phyloP scores from a whole-genome alignment of 2,888 invertebrate genomes.

The Cosmia trapezina region DNA sequence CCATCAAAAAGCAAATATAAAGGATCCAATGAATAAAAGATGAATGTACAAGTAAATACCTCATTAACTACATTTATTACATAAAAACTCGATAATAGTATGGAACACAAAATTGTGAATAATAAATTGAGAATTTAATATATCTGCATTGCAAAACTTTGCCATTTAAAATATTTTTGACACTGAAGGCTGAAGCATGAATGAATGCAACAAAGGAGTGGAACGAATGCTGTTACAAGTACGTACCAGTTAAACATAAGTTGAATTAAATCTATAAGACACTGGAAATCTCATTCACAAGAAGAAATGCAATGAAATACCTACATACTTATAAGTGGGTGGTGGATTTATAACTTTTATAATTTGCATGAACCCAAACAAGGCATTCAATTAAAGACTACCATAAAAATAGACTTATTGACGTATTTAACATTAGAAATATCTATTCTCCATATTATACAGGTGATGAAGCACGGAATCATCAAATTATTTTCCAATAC shows the following conservation, averaged over 20 bases:
- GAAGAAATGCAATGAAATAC: constrained; percentile 35
- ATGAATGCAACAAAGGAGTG: constrained; percentile 45
- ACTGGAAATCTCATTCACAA: constrained; percentile 20
- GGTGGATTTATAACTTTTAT: constrained; percentile 26
- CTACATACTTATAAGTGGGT: constrained; percentile 9
- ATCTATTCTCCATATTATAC: constrained; percentile 41
- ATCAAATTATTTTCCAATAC: constrained; percentile 36
- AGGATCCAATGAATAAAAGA: constrained; percentile 45
- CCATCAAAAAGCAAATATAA: constrained; percentile 56
- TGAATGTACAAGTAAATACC: constrained; percentile 25
- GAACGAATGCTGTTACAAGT: constrained; percentile 14
- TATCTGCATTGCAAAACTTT: constrained; percentile 38
- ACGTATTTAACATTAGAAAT: constrained; percentile 35
- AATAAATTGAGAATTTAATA: constrained; percentile 43
- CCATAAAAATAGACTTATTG: constrained; percentile 41
- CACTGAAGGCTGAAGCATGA: constrained; percentile 43
- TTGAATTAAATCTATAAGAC: constrained; percentile 14
- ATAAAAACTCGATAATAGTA: constrained; percentile 33
- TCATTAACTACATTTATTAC: constrained; percentile 26
- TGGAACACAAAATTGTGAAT: constrained; percentile 33
- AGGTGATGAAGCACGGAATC: constrained; percentile 24
- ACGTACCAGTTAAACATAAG: constrained; percentile 18
- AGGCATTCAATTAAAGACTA: constrained; percentile 42
- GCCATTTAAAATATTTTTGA: constrained; percentile 42
- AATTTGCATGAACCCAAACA: constrained; percentile 33